Percentiles rank a stretch among this genome's conserved stretches.
Evolutionary conservation across 2,113 vertebrate species (phyloP).

Genomic region (Bungarus multicinctus): DNA sequence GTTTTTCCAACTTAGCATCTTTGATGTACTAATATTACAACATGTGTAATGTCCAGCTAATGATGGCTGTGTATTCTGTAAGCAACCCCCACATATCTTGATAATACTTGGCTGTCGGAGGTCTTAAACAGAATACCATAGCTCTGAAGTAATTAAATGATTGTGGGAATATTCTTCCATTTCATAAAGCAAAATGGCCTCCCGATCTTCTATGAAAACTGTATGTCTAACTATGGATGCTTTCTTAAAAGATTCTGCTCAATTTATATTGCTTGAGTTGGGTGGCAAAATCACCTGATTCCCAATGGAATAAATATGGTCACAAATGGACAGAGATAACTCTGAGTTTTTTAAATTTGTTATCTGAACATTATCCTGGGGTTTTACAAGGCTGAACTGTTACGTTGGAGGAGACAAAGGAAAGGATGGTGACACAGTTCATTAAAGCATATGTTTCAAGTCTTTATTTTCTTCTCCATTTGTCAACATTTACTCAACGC

Average conservation of each 20-base stretch:
- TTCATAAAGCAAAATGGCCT: neutral
- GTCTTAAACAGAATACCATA: neutral
- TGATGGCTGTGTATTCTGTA: neutral
- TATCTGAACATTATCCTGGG: neutral
- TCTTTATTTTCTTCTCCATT: neutral
- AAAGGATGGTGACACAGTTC: neutral
- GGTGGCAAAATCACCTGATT: neutral
- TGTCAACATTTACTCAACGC: neutral
- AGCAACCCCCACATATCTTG: neutral
- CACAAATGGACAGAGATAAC: neutral
- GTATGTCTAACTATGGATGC: neutral
- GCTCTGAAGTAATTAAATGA: neutral
- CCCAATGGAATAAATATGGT: neutral
- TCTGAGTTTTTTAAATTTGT: neutral
- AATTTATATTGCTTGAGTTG: neutral
- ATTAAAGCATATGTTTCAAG: neutral
- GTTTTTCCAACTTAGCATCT: neutral
- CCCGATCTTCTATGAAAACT: neutral
- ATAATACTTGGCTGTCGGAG: neutral
- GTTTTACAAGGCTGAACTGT: neutral
- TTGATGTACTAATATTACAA: neutral
- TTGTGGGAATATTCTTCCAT: neutral
- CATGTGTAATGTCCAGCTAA: neutral
- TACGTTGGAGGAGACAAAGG: neutral
- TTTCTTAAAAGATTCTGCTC: neutral